phyloP scores from a whole-genome alignment of 1,140 invertebrate species.

The Limonius californicus region DNA sequence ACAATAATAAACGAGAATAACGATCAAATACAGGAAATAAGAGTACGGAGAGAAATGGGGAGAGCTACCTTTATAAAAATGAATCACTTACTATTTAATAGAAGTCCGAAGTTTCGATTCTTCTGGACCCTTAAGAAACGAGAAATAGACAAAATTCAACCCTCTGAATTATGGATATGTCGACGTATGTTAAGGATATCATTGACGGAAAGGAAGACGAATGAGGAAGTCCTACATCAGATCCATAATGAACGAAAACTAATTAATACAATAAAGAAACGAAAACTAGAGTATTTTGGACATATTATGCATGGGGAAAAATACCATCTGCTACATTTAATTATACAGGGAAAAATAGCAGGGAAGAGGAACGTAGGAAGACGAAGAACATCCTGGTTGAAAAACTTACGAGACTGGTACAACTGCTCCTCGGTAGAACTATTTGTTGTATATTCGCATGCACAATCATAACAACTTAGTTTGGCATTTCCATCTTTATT shows the following conservation, averaged over 20 bases:
- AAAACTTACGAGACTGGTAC: too few species aligned
- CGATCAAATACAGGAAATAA: background rate
- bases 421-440: too few species aligned
- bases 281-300: background rate
- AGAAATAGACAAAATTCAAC: constrained; percentile 21
- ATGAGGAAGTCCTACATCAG: background rate
- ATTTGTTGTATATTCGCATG: too few species aligned
- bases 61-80: background rate
- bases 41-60: background rate
- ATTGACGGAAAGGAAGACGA: background rate
- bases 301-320: too few species aligned
- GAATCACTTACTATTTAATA: background rate
- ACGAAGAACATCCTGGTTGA: too few species aligned
- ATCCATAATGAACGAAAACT: background rate
- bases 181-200: constrained; percentile 16
- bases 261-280: background rate
- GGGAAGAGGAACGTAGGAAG: too few species aligned
- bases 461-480: too few species aligned
- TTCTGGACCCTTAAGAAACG: constrained; percentile 24
- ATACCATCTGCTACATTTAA: too few species aligned
- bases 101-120: constrained; percentile 14
- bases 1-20: background rate
- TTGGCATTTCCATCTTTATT: too few species aligned
- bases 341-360: too few species aligned
- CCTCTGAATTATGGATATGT: constrained; percentile 27